phyloP scores from a whole-genome alignment of 2,888 invertebrate genomes.

The Resseliella maxima region DNA sequence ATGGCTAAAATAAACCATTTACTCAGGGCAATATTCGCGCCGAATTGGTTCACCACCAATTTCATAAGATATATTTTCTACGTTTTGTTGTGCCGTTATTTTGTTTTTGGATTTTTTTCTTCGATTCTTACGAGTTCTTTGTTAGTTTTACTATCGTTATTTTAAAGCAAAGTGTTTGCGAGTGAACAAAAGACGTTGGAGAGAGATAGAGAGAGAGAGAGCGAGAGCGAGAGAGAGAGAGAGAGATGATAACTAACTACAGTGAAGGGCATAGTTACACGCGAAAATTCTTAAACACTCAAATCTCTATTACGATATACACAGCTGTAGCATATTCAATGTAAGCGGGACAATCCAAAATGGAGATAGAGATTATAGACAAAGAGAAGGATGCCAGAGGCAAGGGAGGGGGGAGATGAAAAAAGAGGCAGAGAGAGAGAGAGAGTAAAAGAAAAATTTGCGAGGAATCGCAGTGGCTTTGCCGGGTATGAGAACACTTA shows the following conservation, averaged over 20 bases:
- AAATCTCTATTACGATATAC: no score
- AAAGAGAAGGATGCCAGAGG: neutral
- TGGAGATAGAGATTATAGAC: no score
- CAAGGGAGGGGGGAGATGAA: neutral
- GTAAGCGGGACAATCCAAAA: no score
- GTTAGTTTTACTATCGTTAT: no score
- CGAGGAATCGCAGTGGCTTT: neutral
- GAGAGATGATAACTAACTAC: neutral
- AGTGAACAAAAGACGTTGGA: no score
- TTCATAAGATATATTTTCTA: neutral
- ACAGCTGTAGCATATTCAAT: no score
- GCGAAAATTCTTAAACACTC: no score
- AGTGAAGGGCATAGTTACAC: no score
- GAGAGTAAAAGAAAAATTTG: neutral
- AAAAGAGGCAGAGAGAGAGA: neutral
- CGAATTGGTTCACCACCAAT: neutral
- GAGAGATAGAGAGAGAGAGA: constrained; percentile 1
- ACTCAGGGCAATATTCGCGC: neutral
- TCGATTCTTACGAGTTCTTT: neutral
- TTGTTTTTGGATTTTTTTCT: neutral
- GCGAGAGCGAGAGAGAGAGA: neutral
- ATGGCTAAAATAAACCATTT: neutral
- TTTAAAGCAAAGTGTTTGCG: neutral
- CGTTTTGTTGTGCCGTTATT: neutral
- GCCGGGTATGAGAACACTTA: constrained; percentile 45